Base-by-base conservation (phyloP, 2,113 vertebrate species). In the Antennarius striatus region DNA sequence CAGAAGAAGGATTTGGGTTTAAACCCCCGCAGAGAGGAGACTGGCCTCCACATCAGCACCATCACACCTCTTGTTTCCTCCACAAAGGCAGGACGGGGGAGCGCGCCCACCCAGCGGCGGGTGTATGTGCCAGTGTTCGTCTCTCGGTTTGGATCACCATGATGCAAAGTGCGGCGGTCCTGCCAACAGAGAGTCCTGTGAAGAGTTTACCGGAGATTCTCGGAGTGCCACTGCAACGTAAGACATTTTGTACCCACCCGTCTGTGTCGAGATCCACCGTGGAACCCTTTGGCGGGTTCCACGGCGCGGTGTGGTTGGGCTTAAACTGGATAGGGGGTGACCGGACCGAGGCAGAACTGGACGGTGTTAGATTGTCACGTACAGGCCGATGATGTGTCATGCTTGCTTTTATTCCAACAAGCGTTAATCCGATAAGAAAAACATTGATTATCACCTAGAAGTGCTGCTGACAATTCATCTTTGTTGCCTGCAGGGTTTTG, bases 221-320 rank as follows among this genome's bases (percentile, higher is more conserved):
- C 77, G 96, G 95, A 88, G 95, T 98, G 91, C 95, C 96, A 91
- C 92, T 99, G 95, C 97, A 96, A 94, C 97, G 97, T 99, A 98
- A 99, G 92, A 68, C 73, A 40, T 65, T 42, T 63, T 83, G 83
- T 77, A 71, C 22, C 42, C 29, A n/a, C 28, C 1, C 11, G n/a
- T 16, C 5, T 50, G 49, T 77, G 75, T 89, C 81, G 74, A 89
- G 89, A 71, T 67, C 3, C 32, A 36, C 5, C 85, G 13, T 81
- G 78, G 51, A 48, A 54, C 50, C 11, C 75, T 78, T 68, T 78
- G 75, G 79, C 82, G 68, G 69, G 60, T 47, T 54, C 45, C n/a
- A n/a, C n/a, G n/a, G 49, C 29, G 56, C 45, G 2, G 56, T 51
- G 67, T 15, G 12, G 56, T 56, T 17, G 46, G 61, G 70, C 39